Percentiles rank a stretch among this genome's conserved stretches.
Evolutionary conservation across 2,888 invertebrate species (phyloP).

Genomic region (Cephus nigrinus): DNA sequence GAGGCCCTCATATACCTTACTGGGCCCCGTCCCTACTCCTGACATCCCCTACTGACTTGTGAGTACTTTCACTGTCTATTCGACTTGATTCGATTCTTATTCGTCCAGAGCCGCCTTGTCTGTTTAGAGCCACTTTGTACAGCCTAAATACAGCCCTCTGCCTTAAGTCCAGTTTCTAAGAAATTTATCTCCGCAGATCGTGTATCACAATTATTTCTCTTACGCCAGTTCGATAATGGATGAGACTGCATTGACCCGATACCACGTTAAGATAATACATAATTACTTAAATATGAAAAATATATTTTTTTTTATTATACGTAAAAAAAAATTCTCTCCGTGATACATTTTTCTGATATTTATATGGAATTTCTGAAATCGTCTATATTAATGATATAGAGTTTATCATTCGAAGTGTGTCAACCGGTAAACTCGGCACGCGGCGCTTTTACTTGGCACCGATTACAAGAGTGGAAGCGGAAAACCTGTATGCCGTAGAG

Average conservation of each 20-base stretch:
- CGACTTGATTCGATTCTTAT: slow-evolving; percentile 56
- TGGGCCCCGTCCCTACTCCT: slow-evolving; percentile 47
- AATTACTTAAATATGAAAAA: slow-evolving; percentile 17
- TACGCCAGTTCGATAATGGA: not conserved
- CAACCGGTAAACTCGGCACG: not conserved
- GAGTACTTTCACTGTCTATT: slow-evolving; percentile 64
- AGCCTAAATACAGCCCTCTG: slow-evolving; percentile 45
- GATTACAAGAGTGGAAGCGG: not conserved
- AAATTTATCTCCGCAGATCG: not conserved
- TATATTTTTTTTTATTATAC: not conserved
- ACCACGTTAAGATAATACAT: not conserved
- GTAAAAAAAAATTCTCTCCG: not conserved
- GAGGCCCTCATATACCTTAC: slow-evolving; percentile 66
- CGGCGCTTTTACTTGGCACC: slow-evolving; percentile 5
- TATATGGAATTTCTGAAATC: not conserved
- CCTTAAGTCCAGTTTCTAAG: not conserved
- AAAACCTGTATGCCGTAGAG: not conserved
- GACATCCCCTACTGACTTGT: slow-evolving; percentile 43
- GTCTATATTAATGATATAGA: not conserved
- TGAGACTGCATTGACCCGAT: not conserved
- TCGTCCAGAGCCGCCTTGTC: slow-evolving; percentile 49
- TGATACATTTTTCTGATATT: not conserved
- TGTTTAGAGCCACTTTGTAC: slow-evolving; percentile 55
- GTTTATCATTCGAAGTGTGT: not conserved
- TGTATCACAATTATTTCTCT: not conserved